phyloP scores from a whole-genome alignment of 1,140 invertebrate genomes.

The Drosophila tristis region DNA sequence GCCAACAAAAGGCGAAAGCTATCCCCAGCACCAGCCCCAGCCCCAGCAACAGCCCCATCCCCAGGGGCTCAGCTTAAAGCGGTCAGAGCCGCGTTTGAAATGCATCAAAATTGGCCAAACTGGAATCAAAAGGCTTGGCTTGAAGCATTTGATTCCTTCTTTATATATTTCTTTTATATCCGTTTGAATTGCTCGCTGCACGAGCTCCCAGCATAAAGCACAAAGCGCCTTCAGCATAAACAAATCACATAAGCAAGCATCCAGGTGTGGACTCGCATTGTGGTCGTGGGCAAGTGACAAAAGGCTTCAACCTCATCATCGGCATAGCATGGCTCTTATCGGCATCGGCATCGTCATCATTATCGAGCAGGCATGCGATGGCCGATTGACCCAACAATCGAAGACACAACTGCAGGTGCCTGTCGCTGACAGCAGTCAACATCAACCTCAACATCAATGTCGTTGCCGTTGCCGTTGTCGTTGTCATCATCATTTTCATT shows the following conservation, averaged over 20 bases:
- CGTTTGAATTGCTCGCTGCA: too few relatives aligned
- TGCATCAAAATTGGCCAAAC: too few relatives aligned
- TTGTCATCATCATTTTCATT: slow-evolving; percentile 82
- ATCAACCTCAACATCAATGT: slow-evolving; percentile 20
- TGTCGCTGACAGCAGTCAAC: slow-evolving; percentile 63
- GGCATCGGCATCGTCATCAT: not conserved
- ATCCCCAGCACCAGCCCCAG: too few relatives aligned
- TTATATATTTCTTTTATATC: too few relatives aligned
- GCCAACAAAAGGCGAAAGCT: too few relatives aligned
- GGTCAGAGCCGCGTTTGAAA: too few relatives aligned
- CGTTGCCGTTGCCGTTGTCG: slow-evolving; percentile 41
- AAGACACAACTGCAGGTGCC: slow-evolving; percentile 67
- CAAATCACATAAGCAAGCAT: not conserved
- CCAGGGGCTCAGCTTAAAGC: slow-evolving; percentile 5
- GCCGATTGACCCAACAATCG: slow-evolving; percentile 75
- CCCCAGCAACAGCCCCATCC: too few relatives aligned
- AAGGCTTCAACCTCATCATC: slow-evolving; percentile 9
- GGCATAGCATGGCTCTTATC: not conserved
- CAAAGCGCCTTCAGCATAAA: not conserved
- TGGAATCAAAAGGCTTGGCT: too few relatives aligned
- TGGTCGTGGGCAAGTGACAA: slow-evolving; percentile 13
- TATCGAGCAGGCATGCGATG: slow-evolving; percentile 38
- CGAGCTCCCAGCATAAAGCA: too few relatives aligned
- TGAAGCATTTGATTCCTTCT: too few relatives aligned
- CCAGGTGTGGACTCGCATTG: not conserved